phyloP scores from a whole-genome alignment of 2,888 invertebrate genomes.

The Drosophila helvetica region DNA sequence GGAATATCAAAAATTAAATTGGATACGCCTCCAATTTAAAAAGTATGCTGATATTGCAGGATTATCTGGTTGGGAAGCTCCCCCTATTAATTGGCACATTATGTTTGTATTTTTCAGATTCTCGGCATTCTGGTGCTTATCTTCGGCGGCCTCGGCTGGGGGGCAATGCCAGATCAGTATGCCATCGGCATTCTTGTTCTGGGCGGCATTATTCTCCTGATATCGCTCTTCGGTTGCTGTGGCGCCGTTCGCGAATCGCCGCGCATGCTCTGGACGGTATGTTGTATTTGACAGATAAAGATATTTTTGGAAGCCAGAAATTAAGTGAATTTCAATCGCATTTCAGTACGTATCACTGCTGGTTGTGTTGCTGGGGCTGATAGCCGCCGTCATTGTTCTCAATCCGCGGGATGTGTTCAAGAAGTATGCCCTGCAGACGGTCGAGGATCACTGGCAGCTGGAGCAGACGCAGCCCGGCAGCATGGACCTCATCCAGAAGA shows the following conservation, averaged over 20 bases:
- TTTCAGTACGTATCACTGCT: constrained; percentile 70
- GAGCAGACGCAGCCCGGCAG: constrained; percentile 70
- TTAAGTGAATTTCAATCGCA: not conserved
- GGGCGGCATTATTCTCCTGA: constrained; percentile 72
- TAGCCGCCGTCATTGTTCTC: constrained; percentile 63
- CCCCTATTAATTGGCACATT: not conserved
- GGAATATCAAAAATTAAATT: not conserved
- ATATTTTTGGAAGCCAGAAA: not conserved
- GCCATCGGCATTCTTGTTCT: constrained; percentile 74
- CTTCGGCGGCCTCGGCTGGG: constrained; percentile 76
- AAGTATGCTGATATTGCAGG: not conserved
- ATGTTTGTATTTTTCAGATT: constrained; percentile 54
- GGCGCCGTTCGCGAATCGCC: constrained; percentile 78
- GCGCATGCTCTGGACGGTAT: constrained; percentile 79
- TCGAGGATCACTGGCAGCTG: constrained; percentile 69
- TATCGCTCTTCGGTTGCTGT: constrained; percentile 78
- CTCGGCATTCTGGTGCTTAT: constrained; percentile 73
- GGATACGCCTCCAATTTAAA: constrained; percentile 16
- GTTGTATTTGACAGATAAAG: constrained; percentile 7
- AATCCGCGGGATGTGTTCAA: constrained; percentile 72
- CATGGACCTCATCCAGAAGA: constrained; percentile 73
- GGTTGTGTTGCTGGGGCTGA: constrained; percentile 65
- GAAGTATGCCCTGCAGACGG: constrained; percentile 67
- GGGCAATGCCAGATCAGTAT: constrained; percentile 77
- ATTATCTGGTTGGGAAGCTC: constrained; percentile 6